A percentile compares a stretch with the other conserved stretches of the same genome.
Evolutionary conservation across 2,888 invertebrate species (phyloP).

Genomic region (Athalia circularis): DNA sequence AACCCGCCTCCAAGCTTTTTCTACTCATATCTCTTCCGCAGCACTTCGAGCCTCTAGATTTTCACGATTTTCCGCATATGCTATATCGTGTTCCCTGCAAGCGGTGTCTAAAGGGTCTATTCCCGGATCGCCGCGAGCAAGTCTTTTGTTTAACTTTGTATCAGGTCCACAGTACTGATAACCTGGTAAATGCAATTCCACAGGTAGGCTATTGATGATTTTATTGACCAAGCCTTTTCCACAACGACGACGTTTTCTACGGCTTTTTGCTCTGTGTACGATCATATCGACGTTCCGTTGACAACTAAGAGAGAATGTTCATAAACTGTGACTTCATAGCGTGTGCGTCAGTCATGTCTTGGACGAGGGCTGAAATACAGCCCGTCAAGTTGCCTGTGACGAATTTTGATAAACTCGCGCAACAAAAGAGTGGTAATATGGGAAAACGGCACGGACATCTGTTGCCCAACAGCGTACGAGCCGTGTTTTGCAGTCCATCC

Average conservation of each 20-base stretch:
- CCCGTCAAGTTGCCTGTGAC: conserved; percentile 30
- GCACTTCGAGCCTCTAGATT: conserved; percentile 57
- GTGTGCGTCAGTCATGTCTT: not conserved
- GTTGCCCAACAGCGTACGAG: conserved; percentile 57
- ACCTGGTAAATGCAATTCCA: conserved; percentile 54
- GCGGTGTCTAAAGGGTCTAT: conserved; percentile 61
- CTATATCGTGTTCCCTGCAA: conserved; percentile 59
- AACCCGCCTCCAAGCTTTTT: conserved; percentile 62
- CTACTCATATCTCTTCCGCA: conserved; percentile 66
- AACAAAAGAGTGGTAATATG: not conserved
- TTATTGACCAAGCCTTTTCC: conserved; percentile 49
- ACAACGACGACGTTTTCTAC: not conserved
- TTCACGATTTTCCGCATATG: conserved; percentile 52
- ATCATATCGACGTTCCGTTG: conserved; percentile 20
- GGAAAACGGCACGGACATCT: conserved; percentile 55
- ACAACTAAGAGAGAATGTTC: not conserved
- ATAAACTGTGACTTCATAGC: not conserved
- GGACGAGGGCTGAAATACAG: not conserved
- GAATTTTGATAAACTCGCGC: conserved; percentile 45
- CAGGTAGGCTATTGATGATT: conserved; percentile 51
- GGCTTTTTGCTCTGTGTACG: conserved; percentile 26
- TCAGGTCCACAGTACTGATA: conserved; percentile 63
- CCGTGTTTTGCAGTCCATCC: conserved; percentile 57
- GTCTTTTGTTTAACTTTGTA: conserved; percentile 53
- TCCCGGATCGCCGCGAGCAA: conserved; percentile 49